Base-by-base conservation (phyloP, 2,113 vertebrate species). In the Sander vitreus region DNA sequence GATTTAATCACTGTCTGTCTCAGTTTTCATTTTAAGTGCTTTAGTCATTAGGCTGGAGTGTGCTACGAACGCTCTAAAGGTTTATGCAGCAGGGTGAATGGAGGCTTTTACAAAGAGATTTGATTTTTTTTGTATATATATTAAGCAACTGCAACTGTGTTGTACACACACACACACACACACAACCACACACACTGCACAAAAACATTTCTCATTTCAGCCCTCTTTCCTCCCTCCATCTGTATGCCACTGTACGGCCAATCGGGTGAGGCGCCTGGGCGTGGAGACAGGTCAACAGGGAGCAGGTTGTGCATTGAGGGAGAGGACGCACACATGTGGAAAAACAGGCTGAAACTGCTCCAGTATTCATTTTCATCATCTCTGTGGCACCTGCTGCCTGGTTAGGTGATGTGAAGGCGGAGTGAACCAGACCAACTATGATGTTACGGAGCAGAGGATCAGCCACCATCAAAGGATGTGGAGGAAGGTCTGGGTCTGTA, bases 301-400 rank as follows among this genome's bases (percentile, higher is more conserved):
- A 67, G 54, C 66, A 57, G 53, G n/a, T 30, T 54, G 50, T 71
- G 78, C 65, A 55, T 48, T 13, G 70, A 79, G 73, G 81, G 67
- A 39, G 76, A 70, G 18, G 65, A 50, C 30, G 59, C 57, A 70
- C 84, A 81, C 33, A 8, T 57, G 66, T 39, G 70, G 70, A 81
- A 85, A 84, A 65, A 74, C 60, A 71, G 51, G 19, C 15, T 11
- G 53, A 73, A 86, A 48, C 69, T 45, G 39, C 0, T 45, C 48
- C 62, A 83, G 77, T 86, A 93, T 90, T 90, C 88, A 83, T 92
- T 90, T 85, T 88, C 86, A 86, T 86, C 81, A 90, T 67, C 65
- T 88, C 73, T 39, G 53, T 15, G 39, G 70, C 92, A 91, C 87
- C 78, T 84, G 87, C 83, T 74, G 76, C 82, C 85, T 74, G 73